Percentiles rank a stretch among this genome's conserved stretches.
Evolutionary conservation across 1,140 invertebrate genomes (phyloP).

Genomic region (Bombus superbus): DNA sequence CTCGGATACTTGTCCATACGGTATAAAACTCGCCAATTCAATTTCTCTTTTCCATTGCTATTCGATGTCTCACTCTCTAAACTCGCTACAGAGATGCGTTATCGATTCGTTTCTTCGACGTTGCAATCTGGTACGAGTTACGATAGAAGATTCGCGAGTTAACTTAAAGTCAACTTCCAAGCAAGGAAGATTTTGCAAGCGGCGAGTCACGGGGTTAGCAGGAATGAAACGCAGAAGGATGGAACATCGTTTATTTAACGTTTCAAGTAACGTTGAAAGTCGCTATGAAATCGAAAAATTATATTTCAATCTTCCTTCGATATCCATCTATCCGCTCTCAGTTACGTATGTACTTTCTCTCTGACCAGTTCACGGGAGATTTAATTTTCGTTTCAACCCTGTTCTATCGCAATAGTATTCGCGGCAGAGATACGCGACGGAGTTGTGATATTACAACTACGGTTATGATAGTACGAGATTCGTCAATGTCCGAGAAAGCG

Average conservation of each 20-base stretch:
- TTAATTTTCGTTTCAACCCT: not conserved
- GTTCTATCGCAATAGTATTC: not conserved
- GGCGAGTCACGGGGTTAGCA: not conserved
- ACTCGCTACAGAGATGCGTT: too few relatives aligned
- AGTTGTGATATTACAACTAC: not conserved
- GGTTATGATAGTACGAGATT: not conserved
- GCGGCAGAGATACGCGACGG: not conserved
- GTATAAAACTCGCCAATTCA: too few relatives aligned
- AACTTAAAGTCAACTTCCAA: too few relatives aligned
- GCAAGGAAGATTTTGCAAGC: too few relatives aligned
- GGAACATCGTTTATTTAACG: not conserved
- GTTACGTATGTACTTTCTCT: not conserved
- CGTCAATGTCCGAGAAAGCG: not conserved
- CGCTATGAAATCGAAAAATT: not conserved
- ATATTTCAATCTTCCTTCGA: not conserved
- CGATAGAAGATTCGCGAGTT: too few relatives aligned
- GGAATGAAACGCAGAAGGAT: accelerated
- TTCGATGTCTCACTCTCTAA: too few relatives aligned
- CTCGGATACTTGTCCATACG: too few relatives aligned
- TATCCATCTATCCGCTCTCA: not conserved
- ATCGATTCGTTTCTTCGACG: too few relatives aligned
- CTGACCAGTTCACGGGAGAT: not conserved
- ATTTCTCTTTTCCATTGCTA: too few relatives aligned
- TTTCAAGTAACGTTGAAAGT: not conserved
- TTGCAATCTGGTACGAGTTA: too few relatives aligned